A percentile compares a stretch with the other conserved stretches of the same genome.
phyloP scores from a whole-genome alignment of 2,113 vertebrate species.

The Rattus rattus region DNA sequence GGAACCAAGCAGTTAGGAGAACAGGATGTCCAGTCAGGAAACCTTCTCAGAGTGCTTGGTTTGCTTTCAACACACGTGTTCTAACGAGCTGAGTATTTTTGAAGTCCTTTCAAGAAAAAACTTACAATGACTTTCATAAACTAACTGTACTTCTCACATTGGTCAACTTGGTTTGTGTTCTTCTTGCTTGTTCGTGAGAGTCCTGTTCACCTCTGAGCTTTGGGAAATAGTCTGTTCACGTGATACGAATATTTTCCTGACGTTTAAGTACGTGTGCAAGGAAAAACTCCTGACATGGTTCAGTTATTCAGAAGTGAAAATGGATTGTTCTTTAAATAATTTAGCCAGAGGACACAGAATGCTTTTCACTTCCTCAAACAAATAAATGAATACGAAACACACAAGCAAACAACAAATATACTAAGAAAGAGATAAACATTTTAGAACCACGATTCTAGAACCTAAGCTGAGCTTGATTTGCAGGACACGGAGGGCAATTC shows the following conservation, averaged over 20 bases:
- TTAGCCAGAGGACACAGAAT: neutral
- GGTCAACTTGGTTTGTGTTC: neutral
- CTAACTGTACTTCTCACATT: neutral
- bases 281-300: neutral
- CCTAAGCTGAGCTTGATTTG: neutral
- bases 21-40: conserved; percentile 15
- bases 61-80: conserved; percentile 22
- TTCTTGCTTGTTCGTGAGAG: neutral
- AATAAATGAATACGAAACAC: neutral
- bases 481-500: neutral
- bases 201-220: conserved; percentile 17
- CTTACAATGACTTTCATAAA: conserved; percentile 42
- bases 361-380: conserved; percentile 56
- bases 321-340: neutral
- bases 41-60: conserved; percentile 33
- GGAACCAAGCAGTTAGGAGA: conserved; percentile 5
- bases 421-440: neutral
- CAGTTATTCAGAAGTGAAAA: neutral
- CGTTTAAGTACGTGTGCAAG: neutral
- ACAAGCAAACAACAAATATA: neutral
- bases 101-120: neutral
- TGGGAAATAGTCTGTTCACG: neutral
- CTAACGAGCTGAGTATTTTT: neutral
- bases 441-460: neutral
- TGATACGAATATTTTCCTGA: neutral